Base-by-base conservation (phyloP, 2,113 vertebrate genomes). In the Cacatua alba region DNA sequence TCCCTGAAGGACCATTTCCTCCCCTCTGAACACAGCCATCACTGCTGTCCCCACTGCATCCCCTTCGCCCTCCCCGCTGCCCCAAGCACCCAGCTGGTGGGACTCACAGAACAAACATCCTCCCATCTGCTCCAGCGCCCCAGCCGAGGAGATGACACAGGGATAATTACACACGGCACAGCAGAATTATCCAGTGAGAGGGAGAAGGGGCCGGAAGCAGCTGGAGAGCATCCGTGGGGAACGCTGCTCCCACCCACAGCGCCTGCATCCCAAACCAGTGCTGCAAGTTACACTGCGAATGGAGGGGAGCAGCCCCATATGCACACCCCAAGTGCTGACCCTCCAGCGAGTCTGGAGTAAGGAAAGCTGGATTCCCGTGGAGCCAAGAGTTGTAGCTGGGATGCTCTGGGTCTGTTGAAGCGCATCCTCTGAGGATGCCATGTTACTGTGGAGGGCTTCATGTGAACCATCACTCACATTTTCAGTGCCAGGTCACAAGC, bases 141-240 rank as follows among this genome's bases (percentile, higher is more conserved):
- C 94, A 90, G 90, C 86, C 65, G 1, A 26, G 31, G 88, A 86
- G 94, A 94, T 43, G 78, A 83, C 92, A 92, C 69, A 75, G 77
- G 74, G 3, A 91, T 96, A 96, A 96, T 96, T 94, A 95, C 93
- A 88, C 88, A 18, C 83, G 2, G 94, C 77, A 20, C 90, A 65
- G 95, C 55, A 57, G 59, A 94, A 95, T 91, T 62, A 95, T 59
- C 86, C 88, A 39, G 77, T 1, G 3, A 0, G 6, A 87, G 62
- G 77, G 69, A 95, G 77, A 92, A 88, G 80, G 96, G 82, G 92
- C 83, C 6, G 44, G 95, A 95, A 92, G 86, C 88, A 96, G 92
- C 92, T 96, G 94, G 86, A 91, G 83, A 86, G 81, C 41, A 85
- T 91, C 92, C 74, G 5, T 0, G n/a, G 90, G 90, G 91, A 93